Base-by-base conservation (phyloP, 1,140 invertebrate genomes). In the Drosophila sp. region DNA sequence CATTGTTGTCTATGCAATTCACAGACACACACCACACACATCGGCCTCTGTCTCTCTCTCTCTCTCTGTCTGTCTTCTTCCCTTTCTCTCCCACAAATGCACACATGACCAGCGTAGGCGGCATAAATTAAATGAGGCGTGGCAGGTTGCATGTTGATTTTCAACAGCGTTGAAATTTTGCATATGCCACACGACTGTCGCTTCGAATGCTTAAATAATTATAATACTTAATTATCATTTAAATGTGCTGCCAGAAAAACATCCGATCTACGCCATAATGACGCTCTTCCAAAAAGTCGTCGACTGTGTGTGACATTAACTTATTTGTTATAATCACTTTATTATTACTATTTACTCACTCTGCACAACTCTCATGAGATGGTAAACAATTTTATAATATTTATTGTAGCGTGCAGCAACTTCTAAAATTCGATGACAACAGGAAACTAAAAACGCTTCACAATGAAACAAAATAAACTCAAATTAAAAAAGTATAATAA, bases 201-300 rank as follows among this genome's bases (percentile, higher is more conserved):
- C 32, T 72, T 36, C 53, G 25, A 32, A 70, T 46, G 72, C 66
- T 58, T 57, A 75, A 78, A 78, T 78, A 78, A 78, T 78, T 78
- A 71, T 75, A 51, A 71, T 58, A 51, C 54, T 67, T 74, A 71
- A 74, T 75, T 75, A 75, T 75, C 43, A 41, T 58, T 62, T 32
- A 69, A 77, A 69, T 76, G 16, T 51, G 27, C 38, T 62, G 36
- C 9, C 11, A 14, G 14, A 45, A 57, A 66, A 54, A 43, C 29
- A 34, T 48, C 27, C 41, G 53, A 13, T 38, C 11, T 6, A 13
- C 36, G 36, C n/a, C n/a, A 5, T 27, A 21, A 27, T 57, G 7
- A 41, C 16, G 16, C 41, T 43, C 45, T 46, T 5, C 1, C 25
- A 8, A 14, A 36, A 38, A 0, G 6, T 6, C n/a, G n/a, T n/a